Base-by-base conservation (phyloP, 2,888 invertebrate genomes). In the Calliphora vomitoria region DNA sequence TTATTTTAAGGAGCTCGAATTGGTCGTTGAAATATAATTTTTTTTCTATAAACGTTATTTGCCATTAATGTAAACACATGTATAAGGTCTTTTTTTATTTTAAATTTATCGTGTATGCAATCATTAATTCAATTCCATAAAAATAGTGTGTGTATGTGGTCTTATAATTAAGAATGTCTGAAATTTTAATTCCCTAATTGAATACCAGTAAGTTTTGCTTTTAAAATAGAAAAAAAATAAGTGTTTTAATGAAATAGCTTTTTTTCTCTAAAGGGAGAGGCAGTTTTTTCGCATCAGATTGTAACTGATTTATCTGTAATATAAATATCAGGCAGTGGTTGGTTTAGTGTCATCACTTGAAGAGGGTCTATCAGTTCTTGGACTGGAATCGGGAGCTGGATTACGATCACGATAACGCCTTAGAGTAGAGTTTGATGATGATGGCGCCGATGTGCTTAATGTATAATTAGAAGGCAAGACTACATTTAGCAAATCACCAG, bases 401-500 rank as follows among this genome's bases (percentile, higher is more conserved):
- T 84, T 88, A 50, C 89, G 89, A n/a, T 89, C 89, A 53, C 89
- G 89, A 71, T 91, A 89, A 8, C 93, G 91, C 5, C 92, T 91
- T 82, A 92, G 68, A 0, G 92, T 91, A 41, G 92, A 92, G 60
- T 91, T 90, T 18, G 93, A 92, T 68, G 92, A 91, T 47, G 92
- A 91, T 0, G 93, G 93, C 5, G 93, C 93, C 44, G 93, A 93
- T 1, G 92, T 92, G 89, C 93, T 93, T 60, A 93, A 76, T 0
- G 93, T 91, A 55, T 81, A 89, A 55, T 87, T 85, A 20, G 88
- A 78, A 55, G 86, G 84, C 82, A 89, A 80, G 66, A 88, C 84
- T 68, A 84, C 86, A 78, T 82, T 89, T 25, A 88, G 85, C 69
- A 89, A 87, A 55, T 89, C 89, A 25, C 89, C 89, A 18, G 79